These are phyloP conservation scores for Triplophysa tibetana DNA, from an alignment of 2,113 vertebrate genomes.

Conservation along the genomic window DNA sequence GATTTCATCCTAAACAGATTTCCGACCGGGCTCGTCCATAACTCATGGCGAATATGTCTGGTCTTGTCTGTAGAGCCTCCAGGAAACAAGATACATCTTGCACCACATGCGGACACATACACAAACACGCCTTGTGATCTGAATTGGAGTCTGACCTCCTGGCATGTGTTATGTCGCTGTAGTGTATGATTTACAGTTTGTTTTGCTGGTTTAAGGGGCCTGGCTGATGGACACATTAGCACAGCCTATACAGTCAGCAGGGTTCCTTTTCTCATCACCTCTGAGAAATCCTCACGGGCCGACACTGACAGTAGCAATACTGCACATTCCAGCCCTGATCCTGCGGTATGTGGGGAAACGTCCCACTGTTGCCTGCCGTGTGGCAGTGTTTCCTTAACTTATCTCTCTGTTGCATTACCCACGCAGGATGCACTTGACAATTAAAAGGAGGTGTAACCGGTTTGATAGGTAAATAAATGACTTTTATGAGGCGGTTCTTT, in stretches of 20 bases:
- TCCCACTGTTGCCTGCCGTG: conserved; percentile 3
- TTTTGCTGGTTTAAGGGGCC: conserved; percentile 59
- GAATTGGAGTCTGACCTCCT: conserved; percentile 40
- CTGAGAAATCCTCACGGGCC: not conserved
- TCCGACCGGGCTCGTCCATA: not conserved
- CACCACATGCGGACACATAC: conserved; percentile 25
- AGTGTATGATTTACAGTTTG: conserved; percentile 59
- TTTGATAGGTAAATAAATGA: too few relatives aligned
- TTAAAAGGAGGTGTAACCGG: too few relatives aligned
- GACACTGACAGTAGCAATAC: conserved; percentile 34
- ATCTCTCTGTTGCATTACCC: not conserved
- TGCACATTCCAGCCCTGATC: conserved; percentile 33
- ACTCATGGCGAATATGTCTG: conserved; percentile 23
- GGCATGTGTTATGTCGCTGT: conserved; percentile 23
- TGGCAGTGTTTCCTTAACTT: not conserved
- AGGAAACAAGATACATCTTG: conserved; percentile 27
- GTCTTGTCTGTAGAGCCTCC: not conserved
- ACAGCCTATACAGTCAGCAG: conserved; percentile 28
- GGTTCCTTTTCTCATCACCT: conserved; percentile 33
- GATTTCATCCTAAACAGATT: conserved; percentile 5
- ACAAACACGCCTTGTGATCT: conserved; percentile 38
- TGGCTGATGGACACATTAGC: conserved; percentile 61
- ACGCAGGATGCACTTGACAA: not conserved
- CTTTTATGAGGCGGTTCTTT: too few relatives aligned
- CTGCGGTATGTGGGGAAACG: conserved; percentile 55